These are phyloP conservation scores for Ceraclea dissimilis DNA, from an alignment of 2,888 invertebrate species.

Conservation along the genomic window DNA sequence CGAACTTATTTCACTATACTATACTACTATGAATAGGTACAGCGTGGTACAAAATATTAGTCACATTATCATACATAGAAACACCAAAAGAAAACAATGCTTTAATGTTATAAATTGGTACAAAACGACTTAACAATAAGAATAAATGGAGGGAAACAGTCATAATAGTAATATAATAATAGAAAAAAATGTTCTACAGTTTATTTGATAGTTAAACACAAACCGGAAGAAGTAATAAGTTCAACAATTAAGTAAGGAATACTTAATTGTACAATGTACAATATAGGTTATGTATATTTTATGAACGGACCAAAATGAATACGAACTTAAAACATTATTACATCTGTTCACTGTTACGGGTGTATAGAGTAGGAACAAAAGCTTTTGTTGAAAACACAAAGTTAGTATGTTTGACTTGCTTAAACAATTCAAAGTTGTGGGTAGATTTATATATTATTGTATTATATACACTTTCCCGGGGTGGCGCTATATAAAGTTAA, in stretches of 20 bases:
- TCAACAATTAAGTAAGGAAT: conserved; percentile 18
- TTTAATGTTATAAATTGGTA: no score
- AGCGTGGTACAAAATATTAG: no score
- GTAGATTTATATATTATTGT: not conserved
- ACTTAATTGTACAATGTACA: no score
- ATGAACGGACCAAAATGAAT: conserved; percentile 19
- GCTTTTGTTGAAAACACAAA: conserved; percentile 23
- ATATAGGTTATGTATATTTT: not conserved
- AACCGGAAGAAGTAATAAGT: conserved; percentile 20
- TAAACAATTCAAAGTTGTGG: conserved; percentile 16
- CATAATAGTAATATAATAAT: no score
- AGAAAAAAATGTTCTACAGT: no score
- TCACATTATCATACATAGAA: no score
- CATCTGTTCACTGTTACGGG: conserved; percentile 21
- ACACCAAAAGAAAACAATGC: no score
- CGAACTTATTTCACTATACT: no score
- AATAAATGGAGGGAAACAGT: no score
- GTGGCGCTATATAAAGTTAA: not conserved
- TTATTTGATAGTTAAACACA: no score
- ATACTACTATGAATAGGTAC: no score
- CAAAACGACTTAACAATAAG: no score
- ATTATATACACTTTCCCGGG: not conserved
- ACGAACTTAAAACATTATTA: conserved; percentile 19
- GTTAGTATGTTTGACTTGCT: conserved; percentile 22
- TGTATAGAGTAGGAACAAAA: conserved; percentile 21